These are phyloP conservation scores for Zosterops japonicus DNA, from an alignment of 2,113 vertebrate species.

Conservation along the genomic window DNA sequence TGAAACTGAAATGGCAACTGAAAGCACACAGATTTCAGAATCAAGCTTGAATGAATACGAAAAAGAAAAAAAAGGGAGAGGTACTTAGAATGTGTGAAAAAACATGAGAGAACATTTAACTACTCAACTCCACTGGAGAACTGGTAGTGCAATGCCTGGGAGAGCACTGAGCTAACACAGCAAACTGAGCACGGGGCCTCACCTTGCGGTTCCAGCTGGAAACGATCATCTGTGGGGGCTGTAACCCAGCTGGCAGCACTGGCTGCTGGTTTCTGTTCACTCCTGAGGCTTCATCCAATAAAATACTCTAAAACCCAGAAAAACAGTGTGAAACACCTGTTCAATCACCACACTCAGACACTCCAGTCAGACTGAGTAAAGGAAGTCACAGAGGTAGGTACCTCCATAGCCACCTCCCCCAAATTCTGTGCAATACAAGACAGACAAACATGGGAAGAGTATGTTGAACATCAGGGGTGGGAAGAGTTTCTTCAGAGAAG, in stretches of 20 bases:
- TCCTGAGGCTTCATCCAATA: conserved; percentile 92
- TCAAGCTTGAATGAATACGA: background rate
- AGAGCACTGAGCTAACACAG: background rate
- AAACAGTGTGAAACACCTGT: background rate
- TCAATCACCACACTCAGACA: background rate
- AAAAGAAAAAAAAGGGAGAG: background rate
- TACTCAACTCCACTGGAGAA: background rate
- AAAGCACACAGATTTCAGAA: background rate
- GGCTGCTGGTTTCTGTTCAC: conserved; percentile 89
- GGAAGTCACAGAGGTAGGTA: background rate
- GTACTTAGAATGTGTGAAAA: background rate
- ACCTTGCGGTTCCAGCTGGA: conserved; percentile 99
- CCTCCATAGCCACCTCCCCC: background rate
- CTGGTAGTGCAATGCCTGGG: background rate
- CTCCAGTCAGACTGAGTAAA: background rate
- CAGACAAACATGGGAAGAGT: background rate
- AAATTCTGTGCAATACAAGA: background rate
- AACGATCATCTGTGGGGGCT: conserved; percentile 88
- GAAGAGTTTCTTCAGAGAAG: background rate
- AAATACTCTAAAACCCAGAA: conserved; percentile 82
- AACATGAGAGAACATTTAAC: background rate
- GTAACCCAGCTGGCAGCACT: conserved; percentile 87
- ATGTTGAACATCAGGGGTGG: background rate
- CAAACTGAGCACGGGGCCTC: background rate
- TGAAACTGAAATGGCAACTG: background rate